Base-by-base conservation (phyloP, 2,888 invertebrate genomes). In the Tetragnatha montana region DNA sequence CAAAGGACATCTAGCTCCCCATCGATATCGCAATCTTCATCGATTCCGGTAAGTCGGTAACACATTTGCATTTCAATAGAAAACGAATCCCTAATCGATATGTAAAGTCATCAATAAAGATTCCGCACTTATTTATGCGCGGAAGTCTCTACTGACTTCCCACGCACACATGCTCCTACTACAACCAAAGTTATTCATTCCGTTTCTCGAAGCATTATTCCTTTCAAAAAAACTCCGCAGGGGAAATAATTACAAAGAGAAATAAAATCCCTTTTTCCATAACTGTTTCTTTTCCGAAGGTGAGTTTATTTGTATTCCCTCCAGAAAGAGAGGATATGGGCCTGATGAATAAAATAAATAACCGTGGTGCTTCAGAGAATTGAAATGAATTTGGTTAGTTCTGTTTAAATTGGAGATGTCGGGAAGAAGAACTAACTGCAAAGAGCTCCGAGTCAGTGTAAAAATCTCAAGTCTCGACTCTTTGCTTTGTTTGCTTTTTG, bases 221-320 rank as follows among this genome's bases (percentile, higher is more conserved):
- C 2, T 35, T 35, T 35, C 4, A 4, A n/a, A 19, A 21, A 51
- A 17, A 17, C 21, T 76, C n/a, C 21, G 22, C 22, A 22, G 60
- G 78, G 12, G 78, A 78, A 78, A 78, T 78, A 78, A 78, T 78
- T 78, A 60, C 22, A 6, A 17, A 78, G 60, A 17, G 47, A n/a
- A 60, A 17, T 17, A 75, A 75, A 47, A 14, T 35, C 35, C 8
- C n/a, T 75, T 75, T 75, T 14, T 14, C 8, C 19, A 78, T 14
- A 78, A 60, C 22, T 60, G 78, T 60, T 78, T 50, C 50, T 10
- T 51, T 60, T 60, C 17, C 17, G 35, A 35, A 60, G 60, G 60
- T 60, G 60, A 17, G 60, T 60, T 60, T 60, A 60, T 60, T 60
- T 60, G 14, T 60, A 60, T 60, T 60, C 60, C 4, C 60, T 12